phyloP scores from a whole-genome alignment of 2,797 vertebrate genomes.

The Crenichthys baileyi region DNA sequence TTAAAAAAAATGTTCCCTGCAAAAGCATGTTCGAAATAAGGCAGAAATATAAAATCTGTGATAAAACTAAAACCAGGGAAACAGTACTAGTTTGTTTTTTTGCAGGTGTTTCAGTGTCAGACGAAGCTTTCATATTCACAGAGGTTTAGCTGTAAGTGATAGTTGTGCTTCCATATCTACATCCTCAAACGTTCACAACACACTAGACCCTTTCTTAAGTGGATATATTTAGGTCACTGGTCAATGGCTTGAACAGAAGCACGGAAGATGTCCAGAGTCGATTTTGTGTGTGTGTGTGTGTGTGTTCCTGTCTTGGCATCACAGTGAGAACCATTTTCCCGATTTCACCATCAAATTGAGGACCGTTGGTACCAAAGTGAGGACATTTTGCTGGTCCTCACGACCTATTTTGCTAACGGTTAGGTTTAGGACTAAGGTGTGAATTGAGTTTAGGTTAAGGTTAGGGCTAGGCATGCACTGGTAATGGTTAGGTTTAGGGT shows the following conservation, averaged over 20 bases:
- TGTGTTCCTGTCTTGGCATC: too few relatives aligned
- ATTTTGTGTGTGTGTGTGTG: conserved; percentile 18
- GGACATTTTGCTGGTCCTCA: too few relatives aligned
- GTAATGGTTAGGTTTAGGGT: too few relatives aligned
- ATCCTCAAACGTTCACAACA: conserved; percentile 38
- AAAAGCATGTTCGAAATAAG: background rate
- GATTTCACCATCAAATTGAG: too few relatives aligned
- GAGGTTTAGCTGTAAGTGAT: conserved; percentile 8
- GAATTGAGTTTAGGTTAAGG: too few relatives aligned
- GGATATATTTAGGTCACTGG: conserved; percentile 71
- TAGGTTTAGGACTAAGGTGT: too few relatives aligned
- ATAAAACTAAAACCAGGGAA: background rate
- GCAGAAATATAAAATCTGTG: background rate
- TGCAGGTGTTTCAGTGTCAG: background rate
- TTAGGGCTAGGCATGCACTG: too few relatives aligned
- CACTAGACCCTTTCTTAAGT: conserved; percentile 40
- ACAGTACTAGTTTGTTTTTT: background rate
- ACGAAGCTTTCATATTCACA: conserved; percentile 2
- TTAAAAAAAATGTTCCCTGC: background rate
- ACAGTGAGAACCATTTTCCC: too few relatives aligned
- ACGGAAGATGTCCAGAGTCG: conserved; percentile 33
- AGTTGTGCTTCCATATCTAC: conserved; percentile 25
- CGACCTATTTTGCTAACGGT: too few relatives aligned
- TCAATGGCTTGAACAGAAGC: conserved; percentile 57
- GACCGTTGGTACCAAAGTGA: too few relatives aligned